phyloP scores from a whole-genome alignment of 2,888 invertebrate species.

The Pammene fasciana region DNA sequence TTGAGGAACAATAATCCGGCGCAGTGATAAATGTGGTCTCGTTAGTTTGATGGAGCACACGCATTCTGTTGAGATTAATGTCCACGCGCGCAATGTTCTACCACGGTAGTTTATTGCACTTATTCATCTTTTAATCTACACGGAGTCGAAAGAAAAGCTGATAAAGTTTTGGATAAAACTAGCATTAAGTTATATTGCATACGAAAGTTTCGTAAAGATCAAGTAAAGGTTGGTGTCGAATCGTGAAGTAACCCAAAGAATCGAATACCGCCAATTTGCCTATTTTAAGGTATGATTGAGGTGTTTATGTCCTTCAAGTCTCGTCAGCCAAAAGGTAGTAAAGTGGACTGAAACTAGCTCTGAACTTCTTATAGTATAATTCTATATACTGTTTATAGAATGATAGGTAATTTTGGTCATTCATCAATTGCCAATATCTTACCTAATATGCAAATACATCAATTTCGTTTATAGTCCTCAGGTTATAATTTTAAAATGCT shows the following conservation, averaged over 20 bases:
- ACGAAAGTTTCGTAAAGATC: not conserved
- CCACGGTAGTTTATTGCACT: conserved; percentile 28
- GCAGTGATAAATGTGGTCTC: conserved; percentile 55
- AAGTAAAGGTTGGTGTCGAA: too few species aligned
- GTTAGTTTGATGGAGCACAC: conserved; percentile 53
- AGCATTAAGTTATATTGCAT: not conserved
- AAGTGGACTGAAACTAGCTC: too few species aligned
- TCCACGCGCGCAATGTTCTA: conserved; percentile 23
- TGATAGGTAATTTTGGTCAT: not conserved
- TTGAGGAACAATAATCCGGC: conserved; percentile 47
- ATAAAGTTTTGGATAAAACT: not conserved
- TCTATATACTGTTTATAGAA: too few species aligned
- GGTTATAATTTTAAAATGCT: conserved; percentile 15
- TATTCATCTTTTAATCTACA: conserved; percentile 22
- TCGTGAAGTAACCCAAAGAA: too few species aligned
- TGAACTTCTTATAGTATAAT: too few species aligned
- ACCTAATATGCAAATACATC: conserved; percentile 18
- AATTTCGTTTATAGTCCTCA: conserved; percentile 1
- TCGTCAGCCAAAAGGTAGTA: too few species aligned
- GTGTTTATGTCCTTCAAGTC: too few species aligned
- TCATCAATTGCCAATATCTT: not conserved
- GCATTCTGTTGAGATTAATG: conserved; percentile 48
- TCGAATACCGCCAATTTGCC: too few species aligned
- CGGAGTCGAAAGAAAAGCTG: not conserved
- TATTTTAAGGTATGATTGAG: too few species aligned